phyloP scores from a whole-genome alignment of 2,113 vertebrate genomes.

The Tylochromis polylepis region DNA sequence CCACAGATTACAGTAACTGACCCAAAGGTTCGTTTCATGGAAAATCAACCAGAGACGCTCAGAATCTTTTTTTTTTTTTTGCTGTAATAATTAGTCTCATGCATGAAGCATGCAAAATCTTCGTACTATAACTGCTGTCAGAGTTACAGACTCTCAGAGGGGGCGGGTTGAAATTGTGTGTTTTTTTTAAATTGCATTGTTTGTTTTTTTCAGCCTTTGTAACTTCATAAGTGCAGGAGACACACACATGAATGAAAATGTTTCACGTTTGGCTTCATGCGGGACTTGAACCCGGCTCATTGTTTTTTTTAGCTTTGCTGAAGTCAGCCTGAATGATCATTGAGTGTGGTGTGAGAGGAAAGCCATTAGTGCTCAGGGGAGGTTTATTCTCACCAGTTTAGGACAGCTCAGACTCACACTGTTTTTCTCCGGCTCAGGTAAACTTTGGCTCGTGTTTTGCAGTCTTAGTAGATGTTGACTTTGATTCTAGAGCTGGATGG shows the following conservation, averaged over 20 bases:
- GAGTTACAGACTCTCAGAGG: not conserved
- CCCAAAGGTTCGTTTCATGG: not conserved
- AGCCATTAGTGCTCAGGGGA: not conserved
- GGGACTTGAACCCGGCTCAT: fast-evolving
- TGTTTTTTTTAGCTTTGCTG: not conserved
- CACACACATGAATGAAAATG: fast-evolving
- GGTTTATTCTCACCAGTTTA: not conserved
- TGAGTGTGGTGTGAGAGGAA: not conserved
- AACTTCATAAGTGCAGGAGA: fast-evolving
- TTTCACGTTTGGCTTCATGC: not conserved
- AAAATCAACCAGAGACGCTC: fast-evolving
- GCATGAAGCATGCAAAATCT: not conserved
- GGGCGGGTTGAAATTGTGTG: not conserved
- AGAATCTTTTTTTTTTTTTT: not conserved
- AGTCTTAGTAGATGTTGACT: no score
- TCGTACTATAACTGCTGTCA: fast-evolving
- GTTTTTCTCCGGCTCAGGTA: not conserved
- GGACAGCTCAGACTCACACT: fast-evolving
- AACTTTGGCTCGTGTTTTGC: not conserved
- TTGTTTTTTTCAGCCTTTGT: not conserved
- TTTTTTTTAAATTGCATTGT: fast-evolving
- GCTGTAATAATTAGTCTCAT: no score
- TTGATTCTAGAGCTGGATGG: fast-evolving
- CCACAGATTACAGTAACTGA: not conserved
- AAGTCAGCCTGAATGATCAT: not conserved